These are phyloP conservation scores for Caenorhabditis sp. DNA, from an alignment of 2,888 invertebrate genomes.

Conservation along the genomic window DNA sequence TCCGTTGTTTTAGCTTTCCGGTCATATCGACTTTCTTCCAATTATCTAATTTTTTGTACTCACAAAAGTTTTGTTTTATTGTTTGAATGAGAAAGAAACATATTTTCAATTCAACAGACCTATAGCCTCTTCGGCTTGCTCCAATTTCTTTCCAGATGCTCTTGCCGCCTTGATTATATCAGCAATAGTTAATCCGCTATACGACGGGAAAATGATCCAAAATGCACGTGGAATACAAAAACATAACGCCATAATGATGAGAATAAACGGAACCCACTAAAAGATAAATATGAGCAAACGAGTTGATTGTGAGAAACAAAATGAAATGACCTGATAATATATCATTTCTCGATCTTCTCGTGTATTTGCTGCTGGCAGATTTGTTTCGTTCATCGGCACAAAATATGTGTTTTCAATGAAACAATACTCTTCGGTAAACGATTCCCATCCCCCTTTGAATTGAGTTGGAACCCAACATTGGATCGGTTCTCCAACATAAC, in stretches of 20 bases:
- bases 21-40: too few relatives aligned
- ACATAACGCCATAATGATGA: constrained; percentile 60
- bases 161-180: constrained; percentile 35
- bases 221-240: constrained; percentile 56
- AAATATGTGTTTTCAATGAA: constrained; percentile 74
- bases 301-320: background rate
- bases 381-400: constrained; percentile 53
- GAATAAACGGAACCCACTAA: constrained; percentile 70
- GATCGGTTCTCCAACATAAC: constrained; percentile 74
- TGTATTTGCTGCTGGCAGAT: constrained; percentile 39
- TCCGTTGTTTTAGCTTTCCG: too few relatives aligned
- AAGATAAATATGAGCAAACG: constrained; percentile 38
- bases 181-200: constrained; percentile 46
- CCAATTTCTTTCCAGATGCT: constrained; percentile 17
- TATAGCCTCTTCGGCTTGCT: constrained; percentile 20
- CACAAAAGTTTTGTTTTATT: too few relatives aligned
- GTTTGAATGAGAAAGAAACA: too few relatives aligned
- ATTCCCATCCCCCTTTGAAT: constrained; percentile 71
- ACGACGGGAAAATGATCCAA: constrained; percentile 53
- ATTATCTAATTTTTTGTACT: too few relatives aligned
- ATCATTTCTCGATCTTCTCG: constrained; percentile 55
- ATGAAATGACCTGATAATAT: constrained; percentile 61
- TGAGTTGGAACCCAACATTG: constrained; percentile 71
- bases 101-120: too few relatives aligned
- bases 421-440: constrained; percentile 74